Base-by-base conservation (phyloP, 2,113 vertebrate species). In the Labrus mixtus region DNA sequence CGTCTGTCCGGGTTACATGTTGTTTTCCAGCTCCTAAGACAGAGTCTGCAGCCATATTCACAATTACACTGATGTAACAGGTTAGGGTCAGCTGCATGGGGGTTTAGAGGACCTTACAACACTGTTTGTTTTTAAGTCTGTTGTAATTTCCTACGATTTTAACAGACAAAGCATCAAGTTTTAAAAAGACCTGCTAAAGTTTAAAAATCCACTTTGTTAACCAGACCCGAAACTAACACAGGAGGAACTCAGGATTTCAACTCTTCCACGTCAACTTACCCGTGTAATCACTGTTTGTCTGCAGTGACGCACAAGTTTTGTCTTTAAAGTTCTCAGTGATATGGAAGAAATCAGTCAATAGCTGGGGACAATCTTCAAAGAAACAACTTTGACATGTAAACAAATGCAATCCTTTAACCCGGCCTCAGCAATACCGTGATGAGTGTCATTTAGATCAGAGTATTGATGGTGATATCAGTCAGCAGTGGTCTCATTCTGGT, bases 401-500 rank as follows among this genome's bases (percentile, higher is more conserved):
- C 55, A 68, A 50, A 16, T 51, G 8, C 0, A 71, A 50, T 17
- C 43, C 10, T 51, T 33, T 59, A 43, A 68, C 39, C 19, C 53
- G 36, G 68, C 45, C 33, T 37, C 57, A 70, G 43, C 22, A 77
- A 20, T 29, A 73, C 59, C 45, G 69, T 8, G 23, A 80, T 8
- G n/a, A 29, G n/a, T 60, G 43, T 58, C 39, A n/a, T 67, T 66
- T 61, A 69, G 39, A 53, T 57, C 33, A 55, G 36, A 73, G 39
- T 56, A 15, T 63, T 58, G 50, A 63, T 41, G 13, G 19, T 51
- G 22, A n/a, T 69, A 56, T 69, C 13, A 37, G 10, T 25, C 62
- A 81, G 71, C 65, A 53, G 50, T 59, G 15, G 16, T 66, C n/a
- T 76, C 37, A 39, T 58, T 54, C 48, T 68, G 54, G 57, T 63